A percentile compares a stretch with the other conserved stretches of the same genome.
These are phyloP conservation scores for Lepidochitona cinerea DNA, from an alignment of 2,888 invertebrate species.

Conservation along the genomic window DNA sequence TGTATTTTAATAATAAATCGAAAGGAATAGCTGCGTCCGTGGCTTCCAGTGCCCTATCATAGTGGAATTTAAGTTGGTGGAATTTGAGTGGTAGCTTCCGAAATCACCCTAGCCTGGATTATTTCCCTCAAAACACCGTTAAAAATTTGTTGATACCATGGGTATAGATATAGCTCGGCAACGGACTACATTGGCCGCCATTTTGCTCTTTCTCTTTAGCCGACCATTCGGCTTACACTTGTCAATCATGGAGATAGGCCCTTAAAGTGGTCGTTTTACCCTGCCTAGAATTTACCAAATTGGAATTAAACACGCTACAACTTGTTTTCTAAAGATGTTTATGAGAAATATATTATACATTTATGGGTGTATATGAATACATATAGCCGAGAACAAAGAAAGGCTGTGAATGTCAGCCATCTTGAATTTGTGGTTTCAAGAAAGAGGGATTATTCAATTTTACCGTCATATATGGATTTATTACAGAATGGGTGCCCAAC, in stretches of 20 bases:
- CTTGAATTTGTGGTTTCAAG: not conserved
- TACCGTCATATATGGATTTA: not conserved
- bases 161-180: not conserved
- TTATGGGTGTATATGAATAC: not conserved
- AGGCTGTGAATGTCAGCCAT: not conserved
- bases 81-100: not conserved
- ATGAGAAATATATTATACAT: not conserved
- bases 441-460: not conserved
- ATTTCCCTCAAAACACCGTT: not conserved
- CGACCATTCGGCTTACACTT: too few species aligned
- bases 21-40: not conserved
- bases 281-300: not conserved
- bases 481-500: not conserved
- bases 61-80: not conserved
- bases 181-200: not conserved
- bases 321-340: not conserved
- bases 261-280: not conserved
- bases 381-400: not conserved
- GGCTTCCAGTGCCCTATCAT: not conserved
- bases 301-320: not conserved
- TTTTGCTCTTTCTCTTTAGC: not conserved
- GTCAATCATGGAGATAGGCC: too few species aligned
- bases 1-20: slow-evolving; percentile 5
- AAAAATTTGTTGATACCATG: not conserved
- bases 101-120: slow-evolving; percentile 5